Conservation (phyloP, 1,140 invertebrate genomes). For the Drosophila melanogaster region DNA sequence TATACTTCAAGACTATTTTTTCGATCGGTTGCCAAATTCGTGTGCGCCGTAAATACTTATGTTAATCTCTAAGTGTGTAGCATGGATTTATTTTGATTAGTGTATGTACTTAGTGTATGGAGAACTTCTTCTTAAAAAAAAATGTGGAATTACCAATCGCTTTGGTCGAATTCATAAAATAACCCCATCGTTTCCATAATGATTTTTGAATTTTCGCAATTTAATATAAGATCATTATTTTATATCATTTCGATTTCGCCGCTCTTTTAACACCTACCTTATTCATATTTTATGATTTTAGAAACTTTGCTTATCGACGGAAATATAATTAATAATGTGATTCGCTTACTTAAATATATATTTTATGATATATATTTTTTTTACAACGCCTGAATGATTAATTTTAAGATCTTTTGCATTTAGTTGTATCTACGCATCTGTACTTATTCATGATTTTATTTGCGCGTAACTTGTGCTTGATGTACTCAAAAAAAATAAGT, state of each 20-base stretch:
- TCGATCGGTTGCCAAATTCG: slow-evolving; percentile 51
- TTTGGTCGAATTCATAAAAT: slow-evolving; percentile 20
- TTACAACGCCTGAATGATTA: slow-evolving; percentile 11
- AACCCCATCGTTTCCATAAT: slow-evolving; percentile 8
- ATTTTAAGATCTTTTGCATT: slow-evolving; percentile 17
- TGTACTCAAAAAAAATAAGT: slow-evolving; percentile 19
- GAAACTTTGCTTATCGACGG: slow-evolving; percentile 5
- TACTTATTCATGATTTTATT: slow-evolving; percentile 37
- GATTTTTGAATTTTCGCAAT: slow-evolving; percentile 3
- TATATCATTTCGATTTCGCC: neutral
- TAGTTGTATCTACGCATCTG: slow-evolving; percentile 20
- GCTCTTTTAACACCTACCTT: neutral
- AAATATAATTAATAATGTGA: slow-evolving; percentile 1
- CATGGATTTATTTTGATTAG: slow-evolving; percentile 48
- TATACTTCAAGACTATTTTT: slow-evolving; percentile 40
- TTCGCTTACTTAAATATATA: slow-evolving; percentile 4
- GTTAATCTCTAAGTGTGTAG: slow-evolving; percentile 63
- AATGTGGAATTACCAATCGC: slow-evolving; percentile 4
- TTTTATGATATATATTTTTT: too few species aligned
- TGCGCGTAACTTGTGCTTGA: slow-evolving; percentile 40
- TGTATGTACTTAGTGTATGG: slow-evolving; percentile 19
- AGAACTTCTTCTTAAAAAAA: slow-evolving; percentile 13
- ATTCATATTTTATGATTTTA: neutral
- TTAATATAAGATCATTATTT: slow-evolving; percentile 2
- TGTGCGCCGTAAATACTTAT: slow-evolving; percentile 33